Percentiles rank a stretch among this genome's conserved stretches.
These are phyloP conservation scores for Phylloscopus collybita DNA, from an alignment of 2,797 vertebrate genomes.

Conservation along the genomic window DNA sequence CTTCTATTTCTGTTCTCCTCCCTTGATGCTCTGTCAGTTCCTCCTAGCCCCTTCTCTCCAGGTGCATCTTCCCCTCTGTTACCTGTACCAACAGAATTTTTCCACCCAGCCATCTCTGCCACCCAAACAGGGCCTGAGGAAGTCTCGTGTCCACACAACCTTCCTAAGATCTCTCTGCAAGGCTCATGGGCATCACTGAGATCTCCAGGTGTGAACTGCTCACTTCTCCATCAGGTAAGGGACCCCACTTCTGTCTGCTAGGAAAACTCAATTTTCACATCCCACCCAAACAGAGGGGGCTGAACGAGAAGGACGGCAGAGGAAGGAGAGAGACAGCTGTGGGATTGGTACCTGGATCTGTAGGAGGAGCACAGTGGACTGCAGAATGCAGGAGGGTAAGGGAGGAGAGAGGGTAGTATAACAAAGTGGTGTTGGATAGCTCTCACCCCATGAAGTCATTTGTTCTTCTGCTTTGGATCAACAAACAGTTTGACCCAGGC, in stretches of 20 bases:
- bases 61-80: constrained; percentile 80
- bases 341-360: not conserved
- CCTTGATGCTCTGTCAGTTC: constrained; percentile 19
- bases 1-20: constrained; percentile 14
- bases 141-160: constrained; percentile 69
- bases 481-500: not conserved
- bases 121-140: constrained; percentile 82
- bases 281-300: not conserved
- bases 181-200: constrained; percentile 92
- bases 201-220: constrained; percentile 86
- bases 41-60: constrained; percentile 61
- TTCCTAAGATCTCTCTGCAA: constrained; percentile 87
- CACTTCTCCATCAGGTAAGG: constrained; percentile 86
- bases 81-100: constrained; percentile 89
- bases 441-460: not conserved
- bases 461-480: not conserved
- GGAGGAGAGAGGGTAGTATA: not conserved
- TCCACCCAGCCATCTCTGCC: constrained; percentile 85
- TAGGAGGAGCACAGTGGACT: not conserved
- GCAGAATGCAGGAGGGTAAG: not conserved
- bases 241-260: not conserved
- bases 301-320: not conserved
- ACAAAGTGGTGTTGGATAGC: not conserved
- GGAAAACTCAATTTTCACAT: not conserved
- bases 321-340: not conserved